A percentile compares a stretch with the other conserved stretches of the same genome.
Conservation (phyloP, 2,797 vertebrate genomes). For the Allobates femoralis region DNA sequence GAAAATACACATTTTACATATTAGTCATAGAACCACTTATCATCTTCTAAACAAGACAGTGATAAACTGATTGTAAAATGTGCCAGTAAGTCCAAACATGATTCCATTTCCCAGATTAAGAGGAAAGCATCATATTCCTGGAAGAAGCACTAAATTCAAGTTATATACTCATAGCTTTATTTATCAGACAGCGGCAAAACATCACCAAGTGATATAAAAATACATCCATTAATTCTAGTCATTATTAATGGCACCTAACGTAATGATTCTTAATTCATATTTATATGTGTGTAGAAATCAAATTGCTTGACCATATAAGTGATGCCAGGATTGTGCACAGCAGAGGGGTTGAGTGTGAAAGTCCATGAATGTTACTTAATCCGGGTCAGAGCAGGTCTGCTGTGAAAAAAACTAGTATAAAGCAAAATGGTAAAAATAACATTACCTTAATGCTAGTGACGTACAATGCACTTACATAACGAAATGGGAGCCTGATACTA, state of each 20-base stretch:
- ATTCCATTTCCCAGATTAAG: slow-evolving; percentile 51
- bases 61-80: slow-evolving; percentile 43
- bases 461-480: no score
- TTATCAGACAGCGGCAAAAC: slow-evolving; percentile 27
- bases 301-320: not conserved
- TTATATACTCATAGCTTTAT: slow-evolving; percentile 25
- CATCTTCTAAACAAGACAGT: slow-evolving; percentile 38
- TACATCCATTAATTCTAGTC: not conserved
- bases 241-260: not conserved
- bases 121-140: slow-evolving; percentile 28
- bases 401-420: no score
- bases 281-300: not conserved
- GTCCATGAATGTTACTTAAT: no score
- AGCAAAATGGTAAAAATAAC: no score
- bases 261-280: not conserved
- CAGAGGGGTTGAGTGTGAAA: not conserved
- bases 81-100: slow-evolving; percentile 34
- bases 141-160: slow-evolving; percentile 49
- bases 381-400: no score
- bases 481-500: no score
- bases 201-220: not conserved
- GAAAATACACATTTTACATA: slow-evolving; percentile 37
- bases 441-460: no score
- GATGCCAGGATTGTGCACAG: not conserved
- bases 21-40: slow-evolving; percentile 40